Evolutionary conservation across 2,113 vertebrate species (phyloP), one percentile per base, ranked within the genome.

Genomic region (Drymodes brunneopygia): DNA sequence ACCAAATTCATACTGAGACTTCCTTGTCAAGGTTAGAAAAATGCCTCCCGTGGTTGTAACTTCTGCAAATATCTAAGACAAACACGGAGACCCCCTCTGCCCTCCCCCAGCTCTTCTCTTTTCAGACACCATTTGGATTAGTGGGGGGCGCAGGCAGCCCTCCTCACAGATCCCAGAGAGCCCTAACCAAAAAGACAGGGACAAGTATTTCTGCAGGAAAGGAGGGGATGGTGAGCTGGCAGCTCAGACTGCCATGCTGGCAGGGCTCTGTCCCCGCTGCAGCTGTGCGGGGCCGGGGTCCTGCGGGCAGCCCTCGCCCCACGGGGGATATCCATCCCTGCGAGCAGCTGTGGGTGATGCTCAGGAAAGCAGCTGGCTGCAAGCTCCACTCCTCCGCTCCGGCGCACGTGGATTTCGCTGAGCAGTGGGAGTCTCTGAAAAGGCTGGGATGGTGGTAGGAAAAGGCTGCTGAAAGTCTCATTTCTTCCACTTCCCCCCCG

Each of bases 221-320:
- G 15, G 70, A 69, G 40, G 44, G 1, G 12, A 15, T 6, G 73
- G 14, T 19, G 89, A 79, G 73, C 44, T 58, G 85, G 74, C 92
- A 7, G 79, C 56, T 48, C 1, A 3, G 56, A 0, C 4, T 6
- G 60, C 29, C 3, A 2, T 27, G 33, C n/a, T 3, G 22, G 57
- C 36, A 10, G 57, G 51, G 36, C 65, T 60, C 51, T 27, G 80
- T 15, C 3, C 35, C 35, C 14, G 18, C 28, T 5, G 88, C 82
- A 95, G 90, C 94, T 70, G 95, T 16, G 77, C 23, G 10, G 65
- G 45, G 33, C 50, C 23, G 10, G 65, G 45, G 33, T 54, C 25
- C 91, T 10, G 47, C 7, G 28, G 61, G 73, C 86, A 77, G 70
- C 74, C 79, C 66, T 22, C 2, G 13, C 25, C 77, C 48, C 65